Evolutionary conservation across 2,888 invertebrate genomes (phyloP).

Genomic region (Heliconius erato): DNA sequence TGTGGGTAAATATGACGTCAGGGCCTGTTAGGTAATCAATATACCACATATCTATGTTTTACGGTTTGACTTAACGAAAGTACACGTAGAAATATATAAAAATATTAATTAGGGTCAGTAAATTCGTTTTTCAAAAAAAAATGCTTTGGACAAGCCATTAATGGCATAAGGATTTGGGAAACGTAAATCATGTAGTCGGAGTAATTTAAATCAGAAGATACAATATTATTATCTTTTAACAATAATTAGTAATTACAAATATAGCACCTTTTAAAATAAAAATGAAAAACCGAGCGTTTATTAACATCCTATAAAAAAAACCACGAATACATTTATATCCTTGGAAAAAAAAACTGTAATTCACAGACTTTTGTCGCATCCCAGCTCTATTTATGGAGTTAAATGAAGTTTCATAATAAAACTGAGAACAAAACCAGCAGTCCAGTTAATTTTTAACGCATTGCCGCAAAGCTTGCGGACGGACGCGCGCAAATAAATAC

Average conservation of each 20-base stretch:
- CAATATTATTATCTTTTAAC: not conserved
- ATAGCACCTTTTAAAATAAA: not conserved
- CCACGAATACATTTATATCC: not conserved
- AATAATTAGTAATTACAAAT: not conserved
- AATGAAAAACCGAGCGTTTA: not conserved
- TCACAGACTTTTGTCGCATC: conserved; percentile 4
- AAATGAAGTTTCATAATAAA: conserved; percentile 38
- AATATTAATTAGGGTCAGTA: no score
- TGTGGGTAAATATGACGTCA: not conserved
- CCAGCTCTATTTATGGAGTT: conserved; percentile 21
- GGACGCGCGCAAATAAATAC: conserved; percentile 46
- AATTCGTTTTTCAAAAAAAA: not conserved
- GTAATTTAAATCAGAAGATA: not conserved
- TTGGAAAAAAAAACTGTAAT: not conserved
- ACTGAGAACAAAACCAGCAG: conserved; percentile 37
- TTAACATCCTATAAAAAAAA: not conserved
- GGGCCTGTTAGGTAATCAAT: not conserved
- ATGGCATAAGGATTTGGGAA: not conserved
- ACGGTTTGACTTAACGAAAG: not conserved
- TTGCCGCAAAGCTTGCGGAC: conserved; percentile 37
- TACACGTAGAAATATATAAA: not conserved
- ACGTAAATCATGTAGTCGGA: no score
- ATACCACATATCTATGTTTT: not conserved
- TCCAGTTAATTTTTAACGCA: conserved; percentile 43
- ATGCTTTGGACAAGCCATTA: not conserved